A percentile compares a stretch with the other conserved stretches of the same genome.
phyloP scores from a whole-genome alignment of 2,113 vertebrate genomes.

The Daboia siamensis region DNA sequence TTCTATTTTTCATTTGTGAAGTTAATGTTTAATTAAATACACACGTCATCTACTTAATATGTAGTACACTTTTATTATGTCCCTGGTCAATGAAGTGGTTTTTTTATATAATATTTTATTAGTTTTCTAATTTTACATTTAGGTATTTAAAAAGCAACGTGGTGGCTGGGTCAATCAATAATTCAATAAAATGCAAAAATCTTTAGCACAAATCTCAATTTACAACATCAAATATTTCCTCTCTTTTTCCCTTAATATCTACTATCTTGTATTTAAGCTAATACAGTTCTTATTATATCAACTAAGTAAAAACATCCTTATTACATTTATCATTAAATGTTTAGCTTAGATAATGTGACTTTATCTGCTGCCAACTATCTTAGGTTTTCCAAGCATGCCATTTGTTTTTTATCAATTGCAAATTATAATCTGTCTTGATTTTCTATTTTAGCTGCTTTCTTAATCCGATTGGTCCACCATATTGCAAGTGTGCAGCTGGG shows the following conservation, averaged over 20 bases:
- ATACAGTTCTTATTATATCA: too few species aligned
- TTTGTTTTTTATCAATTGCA: background rate
- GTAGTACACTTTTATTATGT: background rate
- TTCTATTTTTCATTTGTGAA: background rate
- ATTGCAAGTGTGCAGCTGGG: slow-evolving; percentile 84
- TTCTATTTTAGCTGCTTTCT: slow-evolving; percentile 72
- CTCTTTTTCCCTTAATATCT: too few species aligned
- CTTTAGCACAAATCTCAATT: too few species aligned
- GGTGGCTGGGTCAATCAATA: too few species aligned
- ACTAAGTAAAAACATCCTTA: too few species aligned
- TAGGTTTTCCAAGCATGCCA: background rate
- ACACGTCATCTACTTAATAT: background rate
- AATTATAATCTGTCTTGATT: background rate
- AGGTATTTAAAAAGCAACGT: too few species aligned
- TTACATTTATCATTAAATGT: too few species aligned
- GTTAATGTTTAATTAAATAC: background rate
- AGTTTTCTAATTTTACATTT: too few species aligned
- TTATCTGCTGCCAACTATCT: background rate
- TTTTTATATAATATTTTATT: too few species aligned
- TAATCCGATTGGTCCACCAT: slow-evolving; percentile 46
- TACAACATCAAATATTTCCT: too few species aligned
- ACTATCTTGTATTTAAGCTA: too few species aligned
- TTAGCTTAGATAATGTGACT: background rate
- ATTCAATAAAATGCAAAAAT: too few species aligned
- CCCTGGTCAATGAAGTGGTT: background rate